Evolutionary conservation across 2,797 vertebrate genomes (phyloP), one percentile per base, ranked within the genome.

Genomic region (Trichosurus vulpecula): DNA sequence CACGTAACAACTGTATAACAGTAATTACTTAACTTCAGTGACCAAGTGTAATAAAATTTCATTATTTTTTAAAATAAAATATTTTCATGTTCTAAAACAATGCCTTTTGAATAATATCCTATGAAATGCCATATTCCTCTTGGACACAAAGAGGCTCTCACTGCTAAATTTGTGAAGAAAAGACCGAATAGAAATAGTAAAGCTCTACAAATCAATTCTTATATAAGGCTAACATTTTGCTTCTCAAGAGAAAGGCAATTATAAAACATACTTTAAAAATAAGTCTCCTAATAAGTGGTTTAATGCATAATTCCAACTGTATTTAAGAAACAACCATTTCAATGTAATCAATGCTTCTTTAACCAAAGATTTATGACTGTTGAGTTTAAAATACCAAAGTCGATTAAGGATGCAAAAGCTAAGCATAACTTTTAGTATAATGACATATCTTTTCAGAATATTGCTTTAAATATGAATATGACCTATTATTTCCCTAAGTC

Each of bases 271-370:
- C 52, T 92, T 91, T 52, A 57, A 95, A 95, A 93, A 74, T 4
- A 93, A 93, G 94, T 53, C 61, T 61, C 31, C 4, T 54, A 81
- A 14, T 29, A 92, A 58, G 9, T 10, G 57, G 6, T 58, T 89
- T 93, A 57, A 91, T 95, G 96, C 22, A 35, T 35, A 95, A 13
- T 53, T 93, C 54, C 52, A 92, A 92, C 2, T 94, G 27, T 19
- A 95, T 52, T 93, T 93, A 96, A n/a, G 87, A 54, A 93, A 90
- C 16, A 91, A 97, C 93, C 91, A 87, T 53, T 96, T 61, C 96
- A 29, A 96, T 57, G 14, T 94, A 61, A 61, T 22, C 58, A 61
- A 93, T 74, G 52, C 3, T 61, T 89, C 0, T 95, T 8, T 94
- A 58, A 93, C 56, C 91, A 95, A 92, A 41, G 10, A 92, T 31